phyloP scores from a whole-genome alignment of 1,140 invertebrate species.

The Coenobita brevimanus region DNA sequence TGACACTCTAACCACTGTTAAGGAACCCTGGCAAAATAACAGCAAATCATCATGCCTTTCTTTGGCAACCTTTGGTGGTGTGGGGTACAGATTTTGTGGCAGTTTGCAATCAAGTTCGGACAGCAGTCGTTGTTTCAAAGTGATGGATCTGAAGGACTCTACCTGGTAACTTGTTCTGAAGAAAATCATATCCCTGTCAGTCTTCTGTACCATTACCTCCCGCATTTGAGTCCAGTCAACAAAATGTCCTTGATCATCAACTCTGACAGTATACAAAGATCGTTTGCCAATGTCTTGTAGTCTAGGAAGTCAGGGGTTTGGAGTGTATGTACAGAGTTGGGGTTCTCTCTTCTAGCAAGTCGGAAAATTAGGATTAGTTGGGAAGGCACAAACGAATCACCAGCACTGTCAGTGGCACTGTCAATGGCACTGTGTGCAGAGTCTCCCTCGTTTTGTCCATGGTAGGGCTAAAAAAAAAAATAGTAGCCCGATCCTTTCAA shows the following conservation, averaged over 20 bases:
- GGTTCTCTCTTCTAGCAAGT: slow-evolving; percentile 4
- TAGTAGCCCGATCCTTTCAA: neutral
- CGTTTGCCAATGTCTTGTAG: neutral
- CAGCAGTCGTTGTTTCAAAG: too few relatives aligned
- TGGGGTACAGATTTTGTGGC: too few relatives aligned
- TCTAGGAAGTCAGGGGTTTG: neutral
- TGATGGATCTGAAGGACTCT: too few relatives aligned
- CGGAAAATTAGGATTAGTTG: neutral
- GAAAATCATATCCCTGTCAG: too few relatives aligned
- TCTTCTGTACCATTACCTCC: too few relatives aligned
- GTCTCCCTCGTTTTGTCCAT: neutral
- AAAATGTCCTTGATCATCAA: neutral
- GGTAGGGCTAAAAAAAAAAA: neutral
- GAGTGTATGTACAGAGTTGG: slow-evolving; percentile 1
- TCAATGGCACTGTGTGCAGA: slow-evolving; percentile 5
- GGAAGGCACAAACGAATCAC: neutral
- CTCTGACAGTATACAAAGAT: neutral
- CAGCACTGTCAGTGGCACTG: neutral
- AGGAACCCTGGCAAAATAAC: too few relatives aligned
- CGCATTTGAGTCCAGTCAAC: too few relatives aligned
- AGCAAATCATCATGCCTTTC: too few relatives aligned
- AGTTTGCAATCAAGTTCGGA: too few relatives aligned
- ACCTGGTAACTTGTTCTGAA: too few relatives aligned
- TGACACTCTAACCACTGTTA: too few relatives aligned
- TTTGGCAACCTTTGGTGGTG: too few relatives aligned